A percentile compares a stretch with the other conserved stretches of the same genome.
Evolutionary conservation across 2,888 invertebrate genomes (phyloP).

Genomic region (Ectemnius continuus): DNA sequence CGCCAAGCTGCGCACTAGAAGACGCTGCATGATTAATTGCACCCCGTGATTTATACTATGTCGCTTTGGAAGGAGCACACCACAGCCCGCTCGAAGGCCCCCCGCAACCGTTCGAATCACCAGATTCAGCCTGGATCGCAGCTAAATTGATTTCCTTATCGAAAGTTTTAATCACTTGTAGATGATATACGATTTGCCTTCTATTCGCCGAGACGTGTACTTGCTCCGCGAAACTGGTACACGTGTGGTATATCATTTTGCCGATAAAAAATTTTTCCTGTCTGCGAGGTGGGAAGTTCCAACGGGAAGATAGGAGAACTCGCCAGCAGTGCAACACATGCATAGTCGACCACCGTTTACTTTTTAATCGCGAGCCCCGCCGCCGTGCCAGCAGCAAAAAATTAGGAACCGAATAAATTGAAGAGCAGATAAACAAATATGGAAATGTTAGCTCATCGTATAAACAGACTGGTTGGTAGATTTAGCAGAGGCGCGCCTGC

Average conservation of each 20-base stretch:
- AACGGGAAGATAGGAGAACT: neutral
- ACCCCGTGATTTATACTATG: neutral
- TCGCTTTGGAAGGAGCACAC: neutral
- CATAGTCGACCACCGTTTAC: neutral
- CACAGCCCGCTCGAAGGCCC: neutral
- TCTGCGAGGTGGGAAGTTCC: neutral
- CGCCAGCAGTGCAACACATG: neutral
- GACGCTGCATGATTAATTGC: neutral
- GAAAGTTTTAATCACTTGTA: constrained; percentile 32
- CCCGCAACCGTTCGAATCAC: neutral
- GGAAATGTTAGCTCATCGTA: neutral
- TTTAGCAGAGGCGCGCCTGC: too few species aligned
- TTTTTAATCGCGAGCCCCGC: neutral
- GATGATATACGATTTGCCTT: constrained; percentile 6
- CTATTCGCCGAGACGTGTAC: too few species aligned
- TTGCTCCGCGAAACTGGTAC: too few species aligned
- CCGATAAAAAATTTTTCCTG: too few species aligned
- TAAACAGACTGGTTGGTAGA: too few species aligned
- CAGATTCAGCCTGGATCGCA: neutral
- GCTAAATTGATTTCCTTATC: constrained; percentile 18
- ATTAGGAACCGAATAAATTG: neutral
- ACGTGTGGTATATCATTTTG: too few species aligned
- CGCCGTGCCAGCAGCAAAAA: neutral
- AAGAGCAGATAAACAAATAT: neutral
- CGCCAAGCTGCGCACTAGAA: too few species aligned